A percentile compares a stretch with the other conserved stretches of the same genome.
phyloP scores from a whole-genome alignment of 2,888 invertebrate genomes.

The Ceramica pisi region DNA sequence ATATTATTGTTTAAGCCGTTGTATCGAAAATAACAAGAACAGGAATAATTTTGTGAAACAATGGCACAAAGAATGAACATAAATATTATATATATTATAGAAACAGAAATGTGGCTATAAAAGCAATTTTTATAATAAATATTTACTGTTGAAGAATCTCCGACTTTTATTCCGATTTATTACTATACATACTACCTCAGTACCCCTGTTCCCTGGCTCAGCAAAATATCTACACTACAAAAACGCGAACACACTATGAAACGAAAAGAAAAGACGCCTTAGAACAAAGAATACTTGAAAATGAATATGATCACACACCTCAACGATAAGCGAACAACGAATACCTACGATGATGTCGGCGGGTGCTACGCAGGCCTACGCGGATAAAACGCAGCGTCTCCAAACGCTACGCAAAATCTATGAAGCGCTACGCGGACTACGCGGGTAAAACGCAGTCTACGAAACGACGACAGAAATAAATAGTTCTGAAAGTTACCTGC shows the following conservation, averaged over 20 bases:
- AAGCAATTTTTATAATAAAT: constrained; percentile 91
- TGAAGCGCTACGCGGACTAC: background rate
- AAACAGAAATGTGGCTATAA: constrained; percentile 91
- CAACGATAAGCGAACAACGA: background rate
- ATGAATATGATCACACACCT: background rate
- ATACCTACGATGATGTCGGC: too few species aligned
- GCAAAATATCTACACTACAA: background rate
- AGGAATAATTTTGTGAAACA: constrained; percentile 91
- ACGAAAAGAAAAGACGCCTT: background rate
- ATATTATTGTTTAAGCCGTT: constrained; percentile 90
- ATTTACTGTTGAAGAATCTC: constrained; percentile 90
- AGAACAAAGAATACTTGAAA: background rate
- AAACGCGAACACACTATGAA: background rate
- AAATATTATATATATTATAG: constrained; percentile 91
- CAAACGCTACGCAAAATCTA: background rate
- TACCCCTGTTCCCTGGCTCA: background rate
- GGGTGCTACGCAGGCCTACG: background rate
- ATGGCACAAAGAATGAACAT: constrained; percentile 91
- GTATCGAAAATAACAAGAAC: constrained; percentile 90
- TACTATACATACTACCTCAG: background rate
- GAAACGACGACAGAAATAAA: background rate
- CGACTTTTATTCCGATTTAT: constrained; percentile 79
- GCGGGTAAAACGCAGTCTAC: background rate
- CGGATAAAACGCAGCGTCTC: background rate
- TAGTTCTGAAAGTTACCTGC: background rate